Percentiles rank a stretch among this genome's conserved stretches.
phyloP scores from a whole-genome alignment of 2,113 vertebrate species.

The Heloderma charlesbogerti region DNA sequence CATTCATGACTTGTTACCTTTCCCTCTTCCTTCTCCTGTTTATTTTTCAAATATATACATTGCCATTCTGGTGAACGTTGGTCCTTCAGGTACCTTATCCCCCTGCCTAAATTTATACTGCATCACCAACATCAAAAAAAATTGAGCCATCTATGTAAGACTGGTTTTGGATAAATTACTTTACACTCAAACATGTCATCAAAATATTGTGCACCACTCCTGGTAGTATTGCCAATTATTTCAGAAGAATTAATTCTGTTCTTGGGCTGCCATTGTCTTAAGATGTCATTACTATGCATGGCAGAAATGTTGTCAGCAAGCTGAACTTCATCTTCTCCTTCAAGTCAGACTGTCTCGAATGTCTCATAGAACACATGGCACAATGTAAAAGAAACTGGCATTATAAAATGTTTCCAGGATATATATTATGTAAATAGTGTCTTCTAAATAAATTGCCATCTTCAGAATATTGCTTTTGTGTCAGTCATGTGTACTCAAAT shows the following conservation, averaged over 20 bases:
- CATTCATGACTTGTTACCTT: background rate
- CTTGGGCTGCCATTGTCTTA: slow-evolving; percentile 1
- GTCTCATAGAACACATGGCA: background rate
- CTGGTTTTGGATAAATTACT: background rate
- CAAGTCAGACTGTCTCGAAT: background rate
- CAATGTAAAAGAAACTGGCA: background rate
- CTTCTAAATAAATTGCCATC: slow-evolving; percentile 6
- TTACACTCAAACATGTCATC: background rate
- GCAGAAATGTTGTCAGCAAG: background rate
- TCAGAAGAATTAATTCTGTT: slow-evolving; percentile 7
- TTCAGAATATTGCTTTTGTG: background rate
- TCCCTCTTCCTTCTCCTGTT: background rate
- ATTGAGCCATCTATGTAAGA: background rate
- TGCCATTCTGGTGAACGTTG: background rate
- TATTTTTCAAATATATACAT: background rate
- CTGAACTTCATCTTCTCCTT: background rate
- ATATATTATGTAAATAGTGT: background rate
- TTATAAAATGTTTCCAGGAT: slow-evolving; percentile 3
- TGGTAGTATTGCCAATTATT: background rate
- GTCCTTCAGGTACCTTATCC: background rate
- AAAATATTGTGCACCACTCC: background rate
- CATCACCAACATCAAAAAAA: background rate
- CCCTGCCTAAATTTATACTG: background rate
- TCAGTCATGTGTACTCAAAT: background rate
- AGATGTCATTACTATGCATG: background rate